Conservation (phyloP, 2,797 vertebrate genomes). For the Adrianichthys oophorus region DNA sequence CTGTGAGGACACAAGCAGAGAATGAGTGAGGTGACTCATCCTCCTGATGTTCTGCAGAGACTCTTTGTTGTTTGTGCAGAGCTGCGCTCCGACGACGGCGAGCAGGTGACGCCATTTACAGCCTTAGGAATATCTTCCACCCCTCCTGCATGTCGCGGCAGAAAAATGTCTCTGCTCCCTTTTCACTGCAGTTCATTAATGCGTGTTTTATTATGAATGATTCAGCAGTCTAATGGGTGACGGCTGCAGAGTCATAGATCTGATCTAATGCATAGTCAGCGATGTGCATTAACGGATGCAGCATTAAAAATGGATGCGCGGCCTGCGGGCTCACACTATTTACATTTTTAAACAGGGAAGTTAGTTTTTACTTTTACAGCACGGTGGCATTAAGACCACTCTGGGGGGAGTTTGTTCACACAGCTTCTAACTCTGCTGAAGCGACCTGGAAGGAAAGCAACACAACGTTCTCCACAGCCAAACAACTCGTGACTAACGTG, state of each 20-base stretch:
- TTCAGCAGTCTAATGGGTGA: constrained; percentile 23
- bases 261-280: constrained; percentile 15
- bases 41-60: constrained; percentile 8
- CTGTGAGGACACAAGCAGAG: constrained; percentile 65
- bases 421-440: neutral
- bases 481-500: no score
- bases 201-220: constrained; percentile 26
- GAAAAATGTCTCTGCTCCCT: no score
- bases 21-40: neutral
- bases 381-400: constrained; percentile 7
- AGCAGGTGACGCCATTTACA: no score
- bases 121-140: no score
- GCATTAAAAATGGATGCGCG: constrained; percentile 24
- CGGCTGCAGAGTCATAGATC: constrained; percentile 13
- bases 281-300: constrained; percentile 19
- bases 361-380: constrained; percentile 21
- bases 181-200: neutral
- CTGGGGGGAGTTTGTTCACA: rapidly evolving
- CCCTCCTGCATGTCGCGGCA: no score
- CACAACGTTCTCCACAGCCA: neutral
- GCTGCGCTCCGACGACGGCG: no score
- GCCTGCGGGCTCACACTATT: constrained; percentile 5
- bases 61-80: neutral
- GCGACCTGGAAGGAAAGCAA: neutral
- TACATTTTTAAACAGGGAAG: constrained; percentile 32